Percentiles rank a stretch among this genome's conserved stretches.
Evolutionary conservation across 2,113 vertebrate genomes (phyloP).

Genomic region (Puffinus mauretanicus): DNA sequence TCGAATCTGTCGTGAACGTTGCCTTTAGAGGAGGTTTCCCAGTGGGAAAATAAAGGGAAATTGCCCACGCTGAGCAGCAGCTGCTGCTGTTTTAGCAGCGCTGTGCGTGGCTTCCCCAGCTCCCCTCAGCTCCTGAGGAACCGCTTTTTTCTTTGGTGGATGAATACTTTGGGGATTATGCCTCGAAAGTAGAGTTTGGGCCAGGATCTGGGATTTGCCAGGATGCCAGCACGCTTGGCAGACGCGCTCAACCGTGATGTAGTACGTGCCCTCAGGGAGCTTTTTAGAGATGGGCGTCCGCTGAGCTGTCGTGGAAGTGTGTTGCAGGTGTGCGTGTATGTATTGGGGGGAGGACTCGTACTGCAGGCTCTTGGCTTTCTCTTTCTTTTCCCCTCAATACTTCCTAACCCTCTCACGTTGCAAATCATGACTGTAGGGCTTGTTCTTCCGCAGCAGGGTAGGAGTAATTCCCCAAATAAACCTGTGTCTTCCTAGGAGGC

Average conservation of each 20-base stretch:
- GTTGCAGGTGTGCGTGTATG: background rate
- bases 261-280: background rate
- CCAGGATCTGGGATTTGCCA: background rate
- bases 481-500: background rate
- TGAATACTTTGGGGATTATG: background rate
- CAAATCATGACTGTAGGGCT: background rate
- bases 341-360: background rate
- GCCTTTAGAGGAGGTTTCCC: background rate
- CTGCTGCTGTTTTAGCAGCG: background rate
- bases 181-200: background rate
- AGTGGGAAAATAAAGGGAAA: conserved; percentile 17
- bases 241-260: background rate
- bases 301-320: background rate
- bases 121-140: background rate
- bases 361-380: background rate
- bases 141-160: background rate
- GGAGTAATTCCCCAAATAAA: background rate
- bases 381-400: background rate
- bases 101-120: background rate
- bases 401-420: rapidly evolving
- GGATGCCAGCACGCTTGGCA: background rate
- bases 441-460: background rate
- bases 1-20: background rate
- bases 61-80: background rate
- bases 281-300: background rate